Percentiles rank a stretch among this genome's conserved stretches.
Conservation (phyloP, 2,888 invertebrate genomes). For the Eupeodes latifasciatus region DNA sequence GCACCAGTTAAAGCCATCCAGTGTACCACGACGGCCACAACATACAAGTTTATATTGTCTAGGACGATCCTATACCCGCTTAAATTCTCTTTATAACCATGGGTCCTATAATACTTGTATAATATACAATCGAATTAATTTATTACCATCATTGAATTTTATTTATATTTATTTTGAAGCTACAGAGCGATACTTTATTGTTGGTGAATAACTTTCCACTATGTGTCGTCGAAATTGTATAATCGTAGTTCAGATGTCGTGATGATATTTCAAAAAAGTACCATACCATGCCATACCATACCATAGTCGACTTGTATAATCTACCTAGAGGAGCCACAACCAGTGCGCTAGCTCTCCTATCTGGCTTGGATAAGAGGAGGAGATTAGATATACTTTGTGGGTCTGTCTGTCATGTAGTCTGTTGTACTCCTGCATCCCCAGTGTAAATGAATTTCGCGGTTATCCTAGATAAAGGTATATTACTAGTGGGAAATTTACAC, state of each 20-base stretch:
- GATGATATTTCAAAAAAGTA: conserved; percentile 63
- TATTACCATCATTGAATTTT: conserved; percentile 62
- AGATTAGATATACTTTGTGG: background rate
- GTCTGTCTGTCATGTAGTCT: conserved; percentile 11
- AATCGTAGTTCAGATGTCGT: conserved; percentile 70
- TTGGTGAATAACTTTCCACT: conserved; percentile 57
- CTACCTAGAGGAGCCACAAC: background rate
- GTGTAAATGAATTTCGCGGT: conserved; percentile 37
- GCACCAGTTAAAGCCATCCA: no score
- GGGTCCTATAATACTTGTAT: conserved; percentile 27
- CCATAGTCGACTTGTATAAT: no score
- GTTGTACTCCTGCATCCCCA: background rate
- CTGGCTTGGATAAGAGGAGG: background rate
- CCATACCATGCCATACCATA: background rate
- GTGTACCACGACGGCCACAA: background rate
- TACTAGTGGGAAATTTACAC: background rate
- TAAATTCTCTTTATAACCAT: background rate
- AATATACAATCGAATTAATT: conserved; percentile 62
- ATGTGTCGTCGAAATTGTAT: conserved; percentile 69
- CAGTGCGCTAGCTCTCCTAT: background rate
- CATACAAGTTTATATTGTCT: conserved; percentile 1
- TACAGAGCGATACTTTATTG: conserved; percentile 52
- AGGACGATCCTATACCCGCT: conserved; percentile 6
- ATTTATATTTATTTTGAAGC: conserved; percentile 52
- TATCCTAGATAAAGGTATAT: conserved; percentile 8